A percentile compares a stretch with the other conserved stretches of the same genome.
Conservation (phyloP, 2,888 invertebrate genomes). For the Sphinx pinastri region DNA sequence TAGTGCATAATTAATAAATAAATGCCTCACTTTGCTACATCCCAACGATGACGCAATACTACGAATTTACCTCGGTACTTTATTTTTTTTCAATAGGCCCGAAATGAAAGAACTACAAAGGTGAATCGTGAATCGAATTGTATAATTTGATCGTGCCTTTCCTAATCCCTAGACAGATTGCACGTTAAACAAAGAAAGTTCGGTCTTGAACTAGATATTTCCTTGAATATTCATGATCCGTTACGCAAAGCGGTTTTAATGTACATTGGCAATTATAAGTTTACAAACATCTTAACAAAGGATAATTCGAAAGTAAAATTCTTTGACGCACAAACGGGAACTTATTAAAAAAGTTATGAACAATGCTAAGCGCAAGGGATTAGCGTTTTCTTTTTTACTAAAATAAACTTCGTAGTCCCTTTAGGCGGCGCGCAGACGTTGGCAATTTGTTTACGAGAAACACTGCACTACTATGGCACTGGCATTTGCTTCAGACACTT, state of each 20-base stretch:
- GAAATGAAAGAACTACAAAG: too few relatives aligned
- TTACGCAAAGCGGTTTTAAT: constrained; percentile 46
- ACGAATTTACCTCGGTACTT: too few relatives aligned
- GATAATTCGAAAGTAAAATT: constrained; percentile 30
- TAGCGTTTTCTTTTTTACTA: constrained; percentile 1
- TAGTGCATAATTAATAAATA: too few relatives aligned
- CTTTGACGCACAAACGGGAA: constrained; percentile 4
- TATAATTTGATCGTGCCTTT: background rate
- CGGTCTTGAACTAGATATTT: constrained; percentile 52
- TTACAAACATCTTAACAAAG: constrained; percentile 30
- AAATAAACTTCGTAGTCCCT: background rate
- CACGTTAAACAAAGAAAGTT: constrained; percentile 51
- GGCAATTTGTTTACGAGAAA: too few relatives aligned
- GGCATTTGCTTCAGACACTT: too few relatives aligned
- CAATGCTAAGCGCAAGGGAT: constrained; percentile 12
- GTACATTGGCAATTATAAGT: constrained; percentile 40
- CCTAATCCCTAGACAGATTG: constrained; percentile 26
- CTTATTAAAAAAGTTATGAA: constrained; percentile 23
- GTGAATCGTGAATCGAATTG: too few relatives aligned
- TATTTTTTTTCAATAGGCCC: too few relatives aligned
- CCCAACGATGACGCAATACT: too few relatives aligned
- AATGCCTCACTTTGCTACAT: too few relatives aligned
- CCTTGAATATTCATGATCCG: constrained; percentile 45
- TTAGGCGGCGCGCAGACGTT: background rate
- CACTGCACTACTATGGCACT: too few relatives aligned